These are phyloP conservation scores for Drosophila affinis DNA, from an alignment of 2,888 invertebrate genomes.

Conservation along the genomic window DNA sequence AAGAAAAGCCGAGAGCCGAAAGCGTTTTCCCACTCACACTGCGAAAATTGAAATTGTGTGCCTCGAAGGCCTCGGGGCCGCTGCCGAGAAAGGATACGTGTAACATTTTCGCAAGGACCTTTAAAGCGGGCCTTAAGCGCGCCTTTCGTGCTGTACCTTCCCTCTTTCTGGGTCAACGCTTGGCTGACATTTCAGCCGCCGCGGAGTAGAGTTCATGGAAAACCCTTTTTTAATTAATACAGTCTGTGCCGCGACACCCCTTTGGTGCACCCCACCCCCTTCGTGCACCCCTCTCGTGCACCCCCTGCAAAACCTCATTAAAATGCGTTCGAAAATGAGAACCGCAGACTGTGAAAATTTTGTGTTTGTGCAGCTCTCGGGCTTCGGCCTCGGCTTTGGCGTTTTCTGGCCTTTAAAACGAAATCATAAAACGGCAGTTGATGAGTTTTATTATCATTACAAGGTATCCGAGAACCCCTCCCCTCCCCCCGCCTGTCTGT, in stretches of 20 bases:
- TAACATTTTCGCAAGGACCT: constrained; percentile 43
- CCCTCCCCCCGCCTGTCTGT: constrained; percentile 4
- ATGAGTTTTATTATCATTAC: constrained; percentile 53
- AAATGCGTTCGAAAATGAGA: constrained; percentile 50
- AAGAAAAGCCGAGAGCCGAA: constrained; percentile 16
- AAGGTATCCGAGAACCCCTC: too few relatives aligned
- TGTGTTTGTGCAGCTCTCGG: constrained; percentile 33
- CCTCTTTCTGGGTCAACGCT: constrained; percentile 62
- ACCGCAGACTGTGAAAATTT: constrained; percentile 27
- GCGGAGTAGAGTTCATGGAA: constrained; percentile 40
- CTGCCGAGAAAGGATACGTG: constrained; percentile 34
- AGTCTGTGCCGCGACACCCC: constrained; percentile 38
- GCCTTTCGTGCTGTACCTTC: constrained; percentile 1
- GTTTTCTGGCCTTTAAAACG: constrained; percentile 39
- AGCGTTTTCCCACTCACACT: constrained; percentile 46
- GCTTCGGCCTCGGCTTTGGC: not conserved
- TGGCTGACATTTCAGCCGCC: constrained; percentile 59
- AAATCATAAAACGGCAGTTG: constrained; percentile 70
- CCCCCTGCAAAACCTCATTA: constrained; percentile 62
- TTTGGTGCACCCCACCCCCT: too few relatives aligned
- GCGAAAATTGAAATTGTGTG: constrained; percentile 67
- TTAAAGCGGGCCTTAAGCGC: constrained; percentile 50
- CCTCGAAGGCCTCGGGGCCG: constrained; percentile 56
- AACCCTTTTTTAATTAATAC: constrained; percentile 77
- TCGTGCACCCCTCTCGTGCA: too few relatives aligned